Evolutionary conservation across 2,797 vertebrate species (phyloP), one percentile per base, ranked within the genome.

Genomic region (Diplodus sargus): DNA sequence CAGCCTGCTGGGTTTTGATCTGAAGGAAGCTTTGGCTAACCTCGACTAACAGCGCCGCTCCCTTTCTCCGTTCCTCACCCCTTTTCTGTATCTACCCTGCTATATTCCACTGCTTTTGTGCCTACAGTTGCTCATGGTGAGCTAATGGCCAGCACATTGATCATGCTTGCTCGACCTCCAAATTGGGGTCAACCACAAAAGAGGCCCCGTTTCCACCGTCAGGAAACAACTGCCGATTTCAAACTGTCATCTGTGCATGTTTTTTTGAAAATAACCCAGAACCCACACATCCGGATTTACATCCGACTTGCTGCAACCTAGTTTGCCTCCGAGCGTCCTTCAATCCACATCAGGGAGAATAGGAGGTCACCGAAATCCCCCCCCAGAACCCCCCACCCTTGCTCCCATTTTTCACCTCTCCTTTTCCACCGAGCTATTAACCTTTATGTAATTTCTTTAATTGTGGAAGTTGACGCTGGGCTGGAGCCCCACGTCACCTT

Each of bases 161-260:
- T 93, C 92, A 93, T 75, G 88, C 91, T 91, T 93, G 91, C 82
- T 93, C 84, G 85, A 95, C 95, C 95, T 94, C 90, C 87, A 93
- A 93, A 94, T 93, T 94, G 93, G 93, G 94, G 94, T 95, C 95
- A 94, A 93, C 74, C 84, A 90, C 92, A 91, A 91, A 87, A 90
- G 88, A 88, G 90, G 82, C 83, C 85, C 83, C 66, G 1, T 81
- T 79, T 87, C 82, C 78, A 77, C 56, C 72, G 81, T 84, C 82
- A 81, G 82, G 80, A 84, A 82, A 82, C 82, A 87, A 87, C 82
- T 61, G 80, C 82, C 28, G 60, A 82, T 78, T 84, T 83, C 66
- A 86, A 73, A 81, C 76, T 43, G 76, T 88, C 85, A 68, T 88
- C 74, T 80, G 79, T 76, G 76, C 63, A 22, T 83, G 70, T 85